Conservation (phyloP, 2,888 invertebrate species). For the Drosophila koepferae region DNA sequence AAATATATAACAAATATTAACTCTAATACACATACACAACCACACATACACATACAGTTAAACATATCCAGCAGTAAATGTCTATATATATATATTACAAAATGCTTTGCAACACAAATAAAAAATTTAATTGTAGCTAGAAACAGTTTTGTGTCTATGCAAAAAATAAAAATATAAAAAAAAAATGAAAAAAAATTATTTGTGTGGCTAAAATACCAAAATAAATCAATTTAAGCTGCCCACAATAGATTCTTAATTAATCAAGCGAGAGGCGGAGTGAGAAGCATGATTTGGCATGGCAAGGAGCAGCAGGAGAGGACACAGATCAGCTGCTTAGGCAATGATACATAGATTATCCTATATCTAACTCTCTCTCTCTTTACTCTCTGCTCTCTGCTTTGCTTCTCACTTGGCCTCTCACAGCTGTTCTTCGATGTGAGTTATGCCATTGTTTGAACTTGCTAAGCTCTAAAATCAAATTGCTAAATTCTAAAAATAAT, state of each 20-base stretch:
- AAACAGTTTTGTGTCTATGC: constrained; percentile 42
- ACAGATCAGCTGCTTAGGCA: not conserved
- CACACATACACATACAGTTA: constrained; percentile 17
- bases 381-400: not conserved
- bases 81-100: constrained; percentile 33
- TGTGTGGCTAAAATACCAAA: constrained; percentile 36
- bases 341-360: not conserved
- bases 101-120: constrained; percentile 37
- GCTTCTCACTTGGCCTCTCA: constrained; percentile 10
- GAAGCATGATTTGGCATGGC: not conserved
- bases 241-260: constrained; percentile 6
- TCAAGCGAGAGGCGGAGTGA: not conserved
- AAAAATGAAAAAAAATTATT: constrained; percentile 16
- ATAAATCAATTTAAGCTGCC: constrained; percentile 39
- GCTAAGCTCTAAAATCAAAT: constrained; percentile 9
- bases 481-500: constrained; percentile 11
- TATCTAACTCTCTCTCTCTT: not conserved
- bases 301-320: not conserved
- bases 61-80: constrained; percentile 58
- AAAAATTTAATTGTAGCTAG: constrained; percentile 40
- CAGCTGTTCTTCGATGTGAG: constrained; percentile 4
- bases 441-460: constrained; percentile 29
- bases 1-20: constrained; percentile 20
- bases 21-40: constrained; percentile 12
- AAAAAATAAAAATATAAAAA: constrained; percentile 3